Base-by-base conservation (phyloP, 2,113 vertebrate genomes). In the Carassius auratus region DNA sequence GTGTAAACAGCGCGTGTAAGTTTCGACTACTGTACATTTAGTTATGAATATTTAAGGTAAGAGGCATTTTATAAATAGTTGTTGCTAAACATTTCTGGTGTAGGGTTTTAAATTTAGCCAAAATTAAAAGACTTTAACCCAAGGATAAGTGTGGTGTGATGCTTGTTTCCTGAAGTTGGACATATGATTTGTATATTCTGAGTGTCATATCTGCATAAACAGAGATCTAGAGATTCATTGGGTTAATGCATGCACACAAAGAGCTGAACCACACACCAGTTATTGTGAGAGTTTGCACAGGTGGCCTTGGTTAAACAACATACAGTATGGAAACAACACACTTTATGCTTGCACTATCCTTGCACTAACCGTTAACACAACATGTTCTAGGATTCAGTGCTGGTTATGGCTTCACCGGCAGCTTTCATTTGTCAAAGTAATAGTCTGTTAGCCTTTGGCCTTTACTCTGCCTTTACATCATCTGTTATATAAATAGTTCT, bases 251-350 rank as follows among this genome's bases (percentile, higher is more conserved):
- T 0, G 5, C 15, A 36, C 50, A 86, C 81, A 88, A 86, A 88
- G 55, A 77, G 61, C 59, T 83, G 48, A 66, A 77, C 17, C 13
- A 21, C 80, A 26, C 55, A 52, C 55, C 76, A 77, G 74, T 61
- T 83, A 78, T 81, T 88, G 57, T 36, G 19, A 59, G 76, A 84
- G 85, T 88, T 88, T 88, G 85, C 85, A 84, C 87, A 88, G 87
- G 85, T 88, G 87, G 87, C 81, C 80, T 85, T 81, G 68, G 55
- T 59, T 88, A 86, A 88, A 88, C 59, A 88, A 61, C 79, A 33
- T 59, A 82, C 50, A 84, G 84, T 33, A 76, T 57, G 50, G 59
- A 45, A 69, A 79, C 62, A 85, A 59, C 61, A n/a, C 66, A 45
- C 80, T 69, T 66, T 71, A 75, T 33, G 14, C 52, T 38, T 71